Evolutionary conservation across 2,797 vertebrate genomes (phyloP), one percentile per base, ranked within the genome.

Genomic region (Benthosema pterotum): DNA sequence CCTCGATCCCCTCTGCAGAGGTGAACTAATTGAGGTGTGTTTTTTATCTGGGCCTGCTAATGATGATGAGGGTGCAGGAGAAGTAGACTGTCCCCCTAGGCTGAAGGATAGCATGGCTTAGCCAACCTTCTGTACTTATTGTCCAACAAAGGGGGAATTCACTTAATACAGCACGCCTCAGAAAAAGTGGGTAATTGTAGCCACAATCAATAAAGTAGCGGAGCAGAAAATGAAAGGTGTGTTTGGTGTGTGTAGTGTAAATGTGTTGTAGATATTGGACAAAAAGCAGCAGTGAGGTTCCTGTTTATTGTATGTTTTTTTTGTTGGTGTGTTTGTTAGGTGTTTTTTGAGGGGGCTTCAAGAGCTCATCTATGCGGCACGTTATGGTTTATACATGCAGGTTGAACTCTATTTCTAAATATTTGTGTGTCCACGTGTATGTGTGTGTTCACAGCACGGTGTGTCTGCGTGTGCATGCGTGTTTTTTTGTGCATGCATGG

Each of bases 101-200:
- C 92, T 90, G 88, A 87, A 75, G 79, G 78, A 90, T 91, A 82
- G 84, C 76, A 80, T 83, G 83, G 88, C 83, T 88, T 86, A 86
- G 87, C 86, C 88, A 88, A 85, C 86, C 91, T 83, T 90, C 89
- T 92, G 93, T 93, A 92, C 89, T 94, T 94, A 93, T 93, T 94
- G 92, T 93, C 93, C 90, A 93, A 91, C 92, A 93, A 93, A 91
- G 84, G 86, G 87, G 89, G 90, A 90, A 91, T 92, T 91, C 90
- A 88, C 91, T 93, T 92, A 93, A 92, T 92, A 88, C 87, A 88
- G 88, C 82, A n/a, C n/a, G 88, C 84, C 89, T 88, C 87, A 91
- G 89, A 92, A 93, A n/a, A 93, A 93, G 92, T 90, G 88, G 89
- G 92, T 94, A 94, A 94, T 92, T 94, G 94, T 91, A 90, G 87